Percentiles rank a stretch among this genome's conserved stretches.
These are phyloP conservation scores for Oeneis ivallda DNA, from an alignment of 2,888 invertebrate genomes.

Conservation along the genomic window DNA sequence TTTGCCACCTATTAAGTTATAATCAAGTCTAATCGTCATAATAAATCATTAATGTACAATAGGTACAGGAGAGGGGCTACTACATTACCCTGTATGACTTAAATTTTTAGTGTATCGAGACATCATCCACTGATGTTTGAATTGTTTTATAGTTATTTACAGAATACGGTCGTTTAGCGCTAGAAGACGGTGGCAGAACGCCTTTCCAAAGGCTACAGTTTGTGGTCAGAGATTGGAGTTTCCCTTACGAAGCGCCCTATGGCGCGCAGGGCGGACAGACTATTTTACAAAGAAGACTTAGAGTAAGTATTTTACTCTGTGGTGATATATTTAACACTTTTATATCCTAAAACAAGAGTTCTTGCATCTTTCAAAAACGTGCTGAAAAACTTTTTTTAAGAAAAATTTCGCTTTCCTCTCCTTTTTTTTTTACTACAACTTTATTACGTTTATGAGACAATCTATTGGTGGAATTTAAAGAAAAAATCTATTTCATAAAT, in stretches of 20 bases:
- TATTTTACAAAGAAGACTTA: slow-evolving; percentile 13
- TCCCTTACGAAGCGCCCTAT: slow-evolving; percentile 94
- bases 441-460: no score
- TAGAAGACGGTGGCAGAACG: slow-evolving; percentile 91
- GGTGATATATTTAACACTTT: no score
- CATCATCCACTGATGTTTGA: not conserved
- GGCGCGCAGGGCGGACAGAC: slow-evolving; percentile 92
- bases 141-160: slow-evolving; percentile 88
- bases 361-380: no score
- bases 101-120: not conserved
- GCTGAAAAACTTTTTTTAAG: no score
- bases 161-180: slow-evolving; percentile 97
- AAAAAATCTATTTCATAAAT: no score
- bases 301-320: not conserved
- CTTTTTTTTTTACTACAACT: no score
- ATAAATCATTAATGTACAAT: not conserved
- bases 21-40: not conserved
- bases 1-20: no score
- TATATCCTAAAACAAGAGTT: no score
- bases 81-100: not conserved
- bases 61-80: not conserved
- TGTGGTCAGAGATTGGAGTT: slow-evolving; percentile 97
- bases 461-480: no score
- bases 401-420: no score
- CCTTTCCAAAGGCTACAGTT: slow-evolving; percentile 95